Evolutionary conservation across 2,888 invertebrate species (phyloP).

Genomic region (Phengaris alcon): DNA sequence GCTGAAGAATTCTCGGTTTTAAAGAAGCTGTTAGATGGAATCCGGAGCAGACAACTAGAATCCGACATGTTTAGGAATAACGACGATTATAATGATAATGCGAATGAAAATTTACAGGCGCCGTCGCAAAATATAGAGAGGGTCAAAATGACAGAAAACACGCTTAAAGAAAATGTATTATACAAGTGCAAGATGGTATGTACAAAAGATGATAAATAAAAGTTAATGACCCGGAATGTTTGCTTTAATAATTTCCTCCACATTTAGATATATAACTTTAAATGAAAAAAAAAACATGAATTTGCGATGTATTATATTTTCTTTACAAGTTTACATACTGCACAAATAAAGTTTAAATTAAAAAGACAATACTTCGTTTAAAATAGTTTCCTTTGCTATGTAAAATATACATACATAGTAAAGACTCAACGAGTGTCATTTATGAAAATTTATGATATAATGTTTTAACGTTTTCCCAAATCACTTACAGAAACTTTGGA

Average conservation of each 20-base stretch:
- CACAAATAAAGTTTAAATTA: too few relatives aligned
- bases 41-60: neutral
- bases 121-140: slow-evolving; percentile 24
- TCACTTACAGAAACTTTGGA: too few relatives aligned
- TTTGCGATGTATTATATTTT: too few relatives aligned
- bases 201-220: slow-evolving; percentile 46
- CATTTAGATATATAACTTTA: neutral
- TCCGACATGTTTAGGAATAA: neutral
- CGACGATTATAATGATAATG: slow-evolving; percentile 25
- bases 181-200: slow-evolving; percentile 67
- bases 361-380: too few relatives aligned
- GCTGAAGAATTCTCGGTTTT: slow-evolving; percentile 16
- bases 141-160: slow-evolving; percentile 26
- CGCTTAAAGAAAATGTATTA: slow-evolving; percentile 58
- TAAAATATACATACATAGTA: neutral
- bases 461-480: too few relatives aligned
- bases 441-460: too few relatives aligned
- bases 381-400: too few relatives aligned
- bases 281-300: neutral
- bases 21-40: slow-evolving; percentile 2
- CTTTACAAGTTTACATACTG: too few relatives aligned
- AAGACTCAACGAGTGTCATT: neutral
- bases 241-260: neutral
- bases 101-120: slow-evolving; percentile 1
- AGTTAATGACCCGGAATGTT: slow-evolving; percentile 23